Conservation (phyloP, 1,140 invertebrate genomes). For the Solenopsis invicta region DNA sequence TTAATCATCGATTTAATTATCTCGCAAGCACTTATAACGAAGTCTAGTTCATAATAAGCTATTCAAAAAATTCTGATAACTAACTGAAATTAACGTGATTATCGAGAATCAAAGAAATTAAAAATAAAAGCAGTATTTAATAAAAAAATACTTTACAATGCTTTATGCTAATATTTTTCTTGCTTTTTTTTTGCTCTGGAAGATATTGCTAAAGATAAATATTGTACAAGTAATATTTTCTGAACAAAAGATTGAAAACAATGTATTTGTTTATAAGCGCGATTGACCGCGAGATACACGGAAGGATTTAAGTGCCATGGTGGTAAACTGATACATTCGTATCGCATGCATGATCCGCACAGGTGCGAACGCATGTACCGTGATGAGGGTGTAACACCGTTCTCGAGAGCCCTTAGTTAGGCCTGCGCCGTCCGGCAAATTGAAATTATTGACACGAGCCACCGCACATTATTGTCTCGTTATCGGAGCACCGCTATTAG, state of each 20-base stretch:
- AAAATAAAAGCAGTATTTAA: background rate
- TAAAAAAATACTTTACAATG: background rate
- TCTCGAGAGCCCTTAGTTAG: constrained; percentile 39
- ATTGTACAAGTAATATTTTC: background rate
- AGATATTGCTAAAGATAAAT: background rate
- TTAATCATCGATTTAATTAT: constrained; percentile 41
- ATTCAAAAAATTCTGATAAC: constrained; percentile 13
- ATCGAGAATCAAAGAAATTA: background rate
- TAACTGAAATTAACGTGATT: constrained; percentile 4
- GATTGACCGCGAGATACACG: background rate
- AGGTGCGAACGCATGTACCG: constrained; percentile 27
- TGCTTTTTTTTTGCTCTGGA: background rate
- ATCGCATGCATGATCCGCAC: constrained; percentile 7
- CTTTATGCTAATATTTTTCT: background rate
- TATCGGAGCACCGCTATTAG: constrained; percentile 74
- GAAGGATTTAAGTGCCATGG: background rate
- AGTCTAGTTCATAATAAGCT: background rate
- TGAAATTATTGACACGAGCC: constrained; percentile 79
- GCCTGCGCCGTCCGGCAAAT: constrained; percentile 46
- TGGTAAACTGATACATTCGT: constrained; percentile 28
- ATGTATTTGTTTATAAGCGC: background rate
- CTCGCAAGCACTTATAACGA: background rate
- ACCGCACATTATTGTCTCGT: constrained; percentile 79
- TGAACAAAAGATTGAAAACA: background rate
- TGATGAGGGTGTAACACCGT: constrained; percentile 6